Percentiles rank a stretch among this genome's conserved stretches.
Conservation (phyloP, 37 sponge, comb jelly and placozoan genomes). For the Ianthella basta region DNA sequence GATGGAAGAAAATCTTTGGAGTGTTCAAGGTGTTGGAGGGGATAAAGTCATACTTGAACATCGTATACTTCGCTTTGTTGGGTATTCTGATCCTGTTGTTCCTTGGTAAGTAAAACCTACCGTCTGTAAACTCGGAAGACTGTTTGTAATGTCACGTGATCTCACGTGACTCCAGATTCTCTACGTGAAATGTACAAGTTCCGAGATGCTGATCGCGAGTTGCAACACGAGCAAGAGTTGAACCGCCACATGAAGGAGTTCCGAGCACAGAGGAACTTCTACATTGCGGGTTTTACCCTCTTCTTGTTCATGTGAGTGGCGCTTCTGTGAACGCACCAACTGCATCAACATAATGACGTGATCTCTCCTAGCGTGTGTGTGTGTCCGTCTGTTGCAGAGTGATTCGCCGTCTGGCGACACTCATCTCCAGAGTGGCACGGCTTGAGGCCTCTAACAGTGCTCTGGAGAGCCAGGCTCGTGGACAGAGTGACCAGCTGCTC, state of each 20-base stretch:
- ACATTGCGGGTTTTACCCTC: constrained; percentile 89
- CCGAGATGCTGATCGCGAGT: too few species aligned
- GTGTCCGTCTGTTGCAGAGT: too few species aligned
- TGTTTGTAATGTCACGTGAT: too few species aligned
- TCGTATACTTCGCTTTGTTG: background rate
- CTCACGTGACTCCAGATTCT: constrained; percentile 42
- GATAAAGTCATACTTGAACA: background rate
- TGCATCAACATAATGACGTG: background rate
- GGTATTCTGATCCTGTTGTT: constrained; percentile 27
- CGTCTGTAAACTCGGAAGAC: too few species aligned
- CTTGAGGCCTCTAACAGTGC: constrained; percentile 79
- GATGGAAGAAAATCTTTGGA: constrained; percentile 45
- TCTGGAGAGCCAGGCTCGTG: constrained; percentile 59
- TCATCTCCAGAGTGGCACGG: constrained; percentile 43
- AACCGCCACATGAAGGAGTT: constrained; percentile 66
- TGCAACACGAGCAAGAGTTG: constrained; percentile 60
- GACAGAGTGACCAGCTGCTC: constrained; percentile 41
- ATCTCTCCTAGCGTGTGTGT: too few species aligned
- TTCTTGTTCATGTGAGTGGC: constrained; percentile 83
- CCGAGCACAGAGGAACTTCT: constrained; percentile 92
- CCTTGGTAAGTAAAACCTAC: too few species aligned
- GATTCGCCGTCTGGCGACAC: constrained; percentile 56
- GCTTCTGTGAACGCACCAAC: background rate
- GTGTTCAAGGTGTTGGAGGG: background rate
- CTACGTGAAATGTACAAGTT: constrained; percentile 59